Base-by-base conservation (phyloP, 2,888 invertebrate species). In the Parasteatoda lunata region DNA sequence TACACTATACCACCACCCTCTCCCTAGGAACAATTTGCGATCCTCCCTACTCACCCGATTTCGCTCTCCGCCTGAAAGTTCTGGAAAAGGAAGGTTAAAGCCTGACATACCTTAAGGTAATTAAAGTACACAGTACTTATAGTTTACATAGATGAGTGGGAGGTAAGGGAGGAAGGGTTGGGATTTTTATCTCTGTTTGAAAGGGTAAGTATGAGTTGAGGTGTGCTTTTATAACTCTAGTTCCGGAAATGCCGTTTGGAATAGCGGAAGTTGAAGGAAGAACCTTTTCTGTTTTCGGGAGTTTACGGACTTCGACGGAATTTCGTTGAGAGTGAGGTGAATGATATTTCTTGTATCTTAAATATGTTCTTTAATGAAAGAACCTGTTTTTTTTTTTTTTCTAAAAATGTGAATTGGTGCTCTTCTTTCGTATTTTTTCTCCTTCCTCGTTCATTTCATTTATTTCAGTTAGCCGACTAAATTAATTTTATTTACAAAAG, bases 121-220 rank as follows among this genome's bases (percentile, higher is more conserved):
- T 81, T 81, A 81, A 81, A 81, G 81, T 69, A 69, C 69, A 81
- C 75, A 48, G 54, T 69, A 75, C 66, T 81, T 81, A 81, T 75
- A 81, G 81, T 81, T 51, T 59, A 30, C 68, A 81, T 70, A 52
- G 13, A 13, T 9, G 70, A 47, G n/a, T 59, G 64, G 59, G 66
- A 49, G 6, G 68, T 7, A n/a, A 48, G 68, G 30, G 45, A 48
- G 52, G 69, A 8, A 59, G 54, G 48, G 78, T 66, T 47, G 8
- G 75, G 68, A 81, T 81, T 81, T 81, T 81, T 81, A 81, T 81
- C 81, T 81, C 81, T 75, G 72, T 75, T 68, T 71, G 48, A 47
- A 11, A 52, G 59, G n/a, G 59, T 9, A 59, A 13, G 59, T 59
- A 59, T 13, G 59, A 59, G 59, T 59, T 6, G 76, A 65, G 79